Conservation (phyloP, 2,113 vertebrate species). For the Patagioenas fasciata region DNA sequence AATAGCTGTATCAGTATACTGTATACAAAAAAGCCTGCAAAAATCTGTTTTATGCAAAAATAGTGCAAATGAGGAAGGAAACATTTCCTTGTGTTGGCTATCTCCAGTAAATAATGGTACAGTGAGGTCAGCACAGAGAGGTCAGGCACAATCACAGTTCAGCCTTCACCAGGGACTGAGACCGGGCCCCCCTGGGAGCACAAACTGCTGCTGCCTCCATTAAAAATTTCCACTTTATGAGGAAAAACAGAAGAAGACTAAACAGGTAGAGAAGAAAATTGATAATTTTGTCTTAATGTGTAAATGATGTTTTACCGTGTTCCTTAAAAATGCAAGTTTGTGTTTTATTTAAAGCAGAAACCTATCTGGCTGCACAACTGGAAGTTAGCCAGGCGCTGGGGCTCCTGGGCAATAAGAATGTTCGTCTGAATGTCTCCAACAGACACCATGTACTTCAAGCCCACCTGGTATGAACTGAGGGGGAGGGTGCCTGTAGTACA, state of each 20-base stretch:
- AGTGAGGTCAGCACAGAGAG: neutral
- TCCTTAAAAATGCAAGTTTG: neutral
- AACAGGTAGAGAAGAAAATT: neutral
- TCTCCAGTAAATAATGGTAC: neutral
- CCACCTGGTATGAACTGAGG: no score
- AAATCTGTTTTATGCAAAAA: neutral
- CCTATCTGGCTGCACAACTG: neutral
- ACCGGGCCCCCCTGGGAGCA: neutral
- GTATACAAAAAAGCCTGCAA: neutral
- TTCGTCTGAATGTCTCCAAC: neutral
- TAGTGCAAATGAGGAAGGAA: neutral
- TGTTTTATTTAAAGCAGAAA: neutral
- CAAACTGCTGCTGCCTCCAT: neutral
- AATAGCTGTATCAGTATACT: neutral
- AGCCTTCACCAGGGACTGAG: accelerated
- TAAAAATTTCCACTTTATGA: neutral
- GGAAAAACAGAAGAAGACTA: neutral
- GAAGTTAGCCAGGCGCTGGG: neutral
- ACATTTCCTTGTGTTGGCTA: neutral
- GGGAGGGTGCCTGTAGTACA: neutral
- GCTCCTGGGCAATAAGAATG: neutral
- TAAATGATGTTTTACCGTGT: neutral
- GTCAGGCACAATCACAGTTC: neutral
- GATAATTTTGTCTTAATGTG: neutral
- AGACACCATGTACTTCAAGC: neutral